Conservation (phyloP, 2,113 vertebrate species). For the Anolis carolinensis region DNA sequence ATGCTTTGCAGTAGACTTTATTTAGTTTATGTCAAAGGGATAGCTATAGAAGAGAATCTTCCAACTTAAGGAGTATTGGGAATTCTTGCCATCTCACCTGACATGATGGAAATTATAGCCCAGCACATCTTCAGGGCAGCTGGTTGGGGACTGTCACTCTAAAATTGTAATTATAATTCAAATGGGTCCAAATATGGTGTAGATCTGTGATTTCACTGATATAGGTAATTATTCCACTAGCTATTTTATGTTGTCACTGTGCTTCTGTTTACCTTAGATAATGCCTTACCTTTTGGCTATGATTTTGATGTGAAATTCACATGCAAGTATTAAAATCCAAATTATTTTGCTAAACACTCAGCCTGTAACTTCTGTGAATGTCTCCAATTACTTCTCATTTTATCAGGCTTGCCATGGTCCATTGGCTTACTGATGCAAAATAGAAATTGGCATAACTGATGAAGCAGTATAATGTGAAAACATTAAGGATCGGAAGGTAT, state of each 20-base stretch:
- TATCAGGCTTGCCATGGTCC: not conserved
- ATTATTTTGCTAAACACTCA: slow-evolving; percentile 43
- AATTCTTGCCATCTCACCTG: no score
- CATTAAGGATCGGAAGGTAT: not conserved
- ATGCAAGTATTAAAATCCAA: not conserved
- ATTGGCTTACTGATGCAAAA: slow-evolving; percentile 19
- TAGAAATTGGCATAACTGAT: slow-evolving; percentile 20
- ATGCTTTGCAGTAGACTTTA: not conserved
- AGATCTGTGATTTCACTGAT: no score
- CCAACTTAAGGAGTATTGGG: no score
- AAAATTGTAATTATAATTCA: not conserved
- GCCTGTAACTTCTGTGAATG: not conserved
- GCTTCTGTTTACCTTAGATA: no score
- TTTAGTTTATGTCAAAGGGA: not conserved
- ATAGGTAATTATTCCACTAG: no score
- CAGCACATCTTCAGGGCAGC: no score
- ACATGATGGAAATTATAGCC: no score
- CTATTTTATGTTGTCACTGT: no score
- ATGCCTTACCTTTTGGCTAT: no score
- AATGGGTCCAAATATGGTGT: not conserved
- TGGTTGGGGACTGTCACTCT: no score
- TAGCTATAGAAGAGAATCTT: not conserved
- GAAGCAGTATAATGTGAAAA: slow-evolving; percentile 20
- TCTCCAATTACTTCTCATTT: slow-evolving; percentile 1
- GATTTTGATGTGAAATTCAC: not conserved